phyloP scores from a whole-genome alignment of 2,797 vertebrate species.

The Phoeniculus purpureus region DNA sequence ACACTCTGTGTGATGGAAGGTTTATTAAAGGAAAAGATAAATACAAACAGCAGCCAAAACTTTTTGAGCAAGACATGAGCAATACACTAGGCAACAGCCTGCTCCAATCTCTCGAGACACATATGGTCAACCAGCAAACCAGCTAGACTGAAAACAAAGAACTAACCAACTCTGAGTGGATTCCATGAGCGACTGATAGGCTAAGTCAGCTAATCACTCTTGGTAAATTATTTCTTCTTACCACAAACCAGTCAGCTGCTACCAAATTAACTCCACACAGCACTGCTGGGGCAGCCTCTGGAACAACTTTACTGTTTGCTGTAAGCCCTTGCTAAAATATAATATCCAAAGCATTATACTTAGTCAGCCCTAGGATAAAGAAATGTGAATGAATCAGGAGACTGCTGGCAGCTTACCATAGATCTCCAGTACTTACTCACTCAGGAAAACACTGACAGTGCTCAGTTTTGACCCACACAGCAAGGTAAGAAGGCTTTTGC shows the following conservation, averaged over 20 bases:
- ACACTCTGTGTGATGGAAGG: not conserved
- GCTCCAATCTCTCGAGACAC: not conserved
- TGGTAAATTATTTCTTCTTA: not conserved
- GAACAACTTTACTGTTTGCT: not conserved
- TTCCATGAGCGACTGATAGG: not conserved
- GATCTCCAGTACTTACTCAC: not conserved
- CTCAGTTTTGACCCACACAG: not conserved
- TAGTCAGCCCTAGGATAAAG: not conserved
- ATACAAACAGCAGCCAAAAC: not conserved
- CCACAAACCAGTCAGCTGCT: not conserved
- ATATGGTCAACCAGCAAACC: not conserved
- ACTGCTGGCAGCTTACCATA: not conserved
- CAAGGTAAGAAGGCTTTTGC: not conserved
- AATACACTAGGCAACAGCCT: not conserved
- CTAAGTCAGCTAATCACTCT: not conserved
- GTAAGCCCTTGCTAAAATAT: not conserved
- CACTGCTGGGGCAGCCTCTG: not conserved
- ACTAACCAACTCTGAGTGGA: not conserved
- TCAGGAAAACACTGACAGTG: not conserved
- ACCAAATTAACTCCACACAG: not conserved
- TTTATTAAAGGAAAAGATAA: not conserved
- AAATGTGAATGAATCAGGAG: not conserved
- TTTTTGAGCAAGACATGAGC: not conserved
- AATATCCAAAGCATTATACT: not conserved
- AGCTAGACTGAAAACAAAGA: not conserved